phyloP scores from a whole-genome alignment of 92 coral and sea anemone genomes.

The Pocillopora grandis region DNA sequence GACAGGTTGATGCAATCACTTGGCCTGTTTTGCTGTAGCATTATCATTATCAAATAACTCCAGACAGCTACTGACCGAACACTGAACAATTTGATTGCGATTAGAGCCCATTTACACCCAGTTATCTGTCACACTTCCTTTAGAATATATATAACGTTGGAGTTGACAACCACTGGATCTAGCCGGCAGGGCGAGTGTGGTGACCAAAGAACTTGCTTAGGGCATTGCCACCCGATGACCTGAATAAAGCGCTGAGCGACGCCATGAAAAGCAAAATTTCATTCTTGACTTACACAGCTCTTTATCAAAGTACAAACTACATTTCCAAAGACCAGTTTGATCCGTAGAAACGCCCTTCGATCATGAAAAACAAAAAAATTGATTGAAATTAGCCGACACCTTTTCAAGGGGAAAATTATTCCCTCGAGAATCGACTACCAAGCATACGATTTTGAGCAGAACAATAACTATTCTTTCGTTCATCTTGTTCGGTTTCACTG shows the following conservation, averaged over 20 bases:
- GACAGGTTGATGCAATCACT: conserved; percentile 26
- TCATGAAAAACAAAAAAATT: background rate
- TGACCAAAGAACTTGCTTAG: background rate
- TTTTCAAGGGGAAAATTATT: conserved; percentile 15
- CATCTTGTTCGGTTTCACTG: background rate
- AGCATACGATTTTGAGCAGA: background rate
- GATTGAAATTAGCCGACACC: conserved; percentile 11
- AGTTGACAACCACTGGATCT: background rate
- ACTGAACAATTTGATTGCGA: conserved; percentile 15
- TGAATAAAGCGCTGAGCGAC: background rate
- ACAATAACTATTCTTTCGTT: background rate
- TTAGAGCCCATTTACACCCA: conserved; percentile 16
- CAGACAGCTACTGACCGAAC: conserved; percentile 32
- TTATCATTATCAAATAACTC: conserved; percentile 26
- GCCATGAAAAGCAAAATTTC: background rate
- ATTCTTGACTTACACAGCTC: background rate
- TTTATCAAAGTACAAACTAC: background rate
- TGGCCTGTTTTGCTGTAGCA: conserved; percentile 7
- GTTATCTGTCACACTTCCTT: conserved; percentile 21
- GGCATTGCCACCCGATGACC: background rate
- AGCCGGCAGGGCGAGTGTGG: background rate
- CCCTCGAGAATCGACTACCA: conserved; percentile 17
- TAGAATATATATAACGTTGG: background rate
- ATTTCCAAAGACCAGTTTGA: background rate
- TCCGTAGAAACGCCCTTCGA: background rate